phyloP scores from a whole-genome alignment of 2,888 invertebrate species.

The Polyommatus iphigenia region DNA sequence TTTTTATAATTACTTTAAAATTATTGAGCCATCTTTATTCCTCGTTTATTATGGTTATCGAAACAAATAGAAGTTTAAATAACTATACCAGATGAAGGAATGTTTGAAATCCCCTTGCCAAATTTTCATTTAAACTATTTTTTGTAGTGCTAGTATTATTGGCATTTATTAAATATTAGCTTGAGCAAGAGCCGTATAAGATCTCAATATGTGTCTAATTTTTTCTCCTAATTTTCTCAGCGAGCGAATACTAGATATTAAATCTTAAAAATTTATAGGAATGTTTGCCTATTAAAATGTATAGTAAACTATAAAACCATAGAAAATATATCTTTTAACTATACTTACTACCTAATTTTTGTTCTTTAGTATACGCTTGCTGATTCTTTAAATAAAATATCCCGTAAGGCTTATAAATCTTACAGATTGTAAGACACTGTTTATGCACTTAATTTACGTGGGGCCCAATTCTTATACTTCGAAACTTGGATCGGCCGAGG shows the following conservation, averaged over 20 bases:
- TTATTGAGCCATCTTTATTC: background rate
- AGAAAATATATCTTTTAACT: background rate
- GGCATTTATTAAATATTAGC: background rate
- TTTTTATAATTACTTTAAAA: background rate
- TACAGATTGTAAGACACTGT: background rate
- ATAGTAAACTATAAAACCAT: background rate
- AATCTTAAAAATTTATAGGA: background rate
- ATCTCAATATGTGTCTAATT: constrained; percentile 46
- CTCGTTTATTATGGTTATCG: background rate
- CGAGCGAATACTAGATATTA: background rate
- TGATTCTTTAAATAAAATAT: background rate
- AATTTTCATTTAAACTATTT: constrained; percentile 22
- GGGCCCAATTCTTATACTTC: background rate
- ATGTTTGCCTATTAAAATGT: background rate
- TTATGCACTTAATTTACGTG: background rate
- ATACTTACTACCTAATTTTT: background rate
- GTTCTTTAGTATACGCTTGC: background rate
- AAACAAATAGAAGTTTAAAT: background rate
- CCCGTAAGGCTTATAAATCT: background rate
- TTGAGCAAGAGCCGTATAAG: constrained; percentile 35
- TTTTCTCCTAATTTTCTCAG: background rate
- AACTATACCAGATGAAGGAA: background rate
- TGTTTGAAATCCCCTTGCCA: constrained; percentile 19
- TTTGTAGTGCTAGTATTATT: background rate
- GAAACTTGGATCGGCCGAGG: background rate